Base-by-base conservation (phyloP, 2,888 invertebrate genomes). In the Hypolimnas misippus region DNA sequence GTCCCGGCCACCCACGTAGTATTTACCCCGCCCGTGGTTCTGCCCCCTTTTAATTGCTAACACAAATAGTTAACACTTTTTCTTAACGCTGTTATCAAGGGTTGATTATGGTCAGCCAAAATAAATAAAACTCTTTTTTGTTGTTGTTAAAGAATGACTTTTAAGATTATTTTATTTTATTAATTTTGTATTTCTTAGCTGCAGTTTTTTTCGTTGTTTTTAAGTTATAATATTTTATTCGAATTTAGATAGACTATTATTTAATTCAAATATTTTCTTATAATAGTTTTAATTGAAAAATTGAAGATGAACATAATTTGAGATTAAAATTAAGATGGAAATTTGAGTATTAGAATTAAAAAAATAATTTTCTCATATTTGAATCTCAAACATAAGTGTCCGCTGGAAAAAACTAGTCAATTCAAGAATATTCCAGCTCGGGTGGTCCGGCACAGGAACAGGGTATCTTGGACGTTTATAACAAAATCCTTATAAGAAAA, bases 11-110 rank as follows among this genome's bases (percentile, higher is more conserved):
- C 91, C 87, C 91, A 90, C 83, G 73, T 52, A 62, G 62, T 86
- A 77, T 89, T 87, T 82, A 38, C 53, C 19, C 6, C 21, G 21
- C 21, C 21, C 46, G 72, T 75, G 67, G 7, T 73, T n/a, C 44
- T 74, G 83, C 83, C 78, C 79, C 79, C 75, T 78, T 88, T 89
- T 91, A 89, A 89, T 90, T 87, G 88, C 77, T 79, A 81, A 78
- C 70, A 76, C 83, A 86, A 90, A 90, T 86, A 88, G 84, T 81
- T 79, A 83, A 77, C 76, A 79, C 72, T 65, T 75, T 76, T 77
- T 78, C 73, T 75, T 69, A 65, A 67, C n/a, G 68, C 64, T 67
- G 29, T 42, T 66, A 67, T 67, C 65, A 68, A 66, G 68, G 72
- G 68, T 65, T 70, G 69, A 71, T 72, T 69, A 66, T 62, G 68